Evolutionary conservation across 2,888 invertebrate genomes (phyloP), one percentile per base, ranked within the genome.

Genomic region (Heliconius hortense): DNA sequence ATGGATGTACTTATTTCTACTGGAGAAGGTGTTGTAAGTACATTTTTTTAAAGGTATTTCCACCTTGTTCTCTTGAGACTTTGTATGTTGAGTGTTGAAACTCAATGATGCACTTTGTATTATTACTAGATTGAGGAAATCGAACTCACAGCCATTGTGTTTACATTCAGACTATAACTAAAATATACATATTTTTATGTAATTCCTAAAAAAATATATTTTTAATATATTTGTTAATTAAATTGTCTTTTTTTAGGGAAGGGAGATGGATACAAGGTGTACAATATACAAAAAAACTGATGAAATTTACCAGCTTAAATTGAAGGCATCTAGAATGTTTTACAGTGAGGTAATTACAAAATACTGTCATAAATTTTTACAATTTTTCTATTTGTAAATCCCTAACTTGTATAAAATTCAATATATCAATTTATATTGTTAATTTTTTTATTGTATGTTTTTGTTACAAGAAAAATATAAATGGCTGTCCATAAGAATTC

Each of bases 221-320:
- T 21, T 10, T 3, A 2, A 35, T 8, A 2, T 67, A 15, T 13
- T 21, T 68, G 3, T 28, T 28, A 39, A 67, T 69, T 18, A n/a
- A 60, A 67, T 75, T 77, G 56, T 70, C 77, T 79, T 76, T 13
- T 85, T 85, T 60, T 84, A 97, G 96, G 98, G 98, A 21, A 96
- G 97, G 84, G 98, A 99, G 92, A 96, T 97, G 92, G 98, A 99
- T 84, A 97, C 98, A 43, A 96, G 99, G 88, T 98, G 99, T 80
- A 98, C 99, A 66, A 98, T 99, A 87, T 99, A 98, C 93, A 99
- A 99, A 94, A 99, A 99, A 95, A 99, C 99, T 79, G 99, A 99
- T 83, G 98, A 98, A 89, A 95, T 97, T 76, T 99, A 99, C 94
- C 98, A 98, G 94, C 95, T 99, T 80, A 99, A 99, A 94, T 94